Evolutionary conservation across 2,113 vertebrate genomes (phyloP).

Genomic region (Macrotus californicus): DNA sequence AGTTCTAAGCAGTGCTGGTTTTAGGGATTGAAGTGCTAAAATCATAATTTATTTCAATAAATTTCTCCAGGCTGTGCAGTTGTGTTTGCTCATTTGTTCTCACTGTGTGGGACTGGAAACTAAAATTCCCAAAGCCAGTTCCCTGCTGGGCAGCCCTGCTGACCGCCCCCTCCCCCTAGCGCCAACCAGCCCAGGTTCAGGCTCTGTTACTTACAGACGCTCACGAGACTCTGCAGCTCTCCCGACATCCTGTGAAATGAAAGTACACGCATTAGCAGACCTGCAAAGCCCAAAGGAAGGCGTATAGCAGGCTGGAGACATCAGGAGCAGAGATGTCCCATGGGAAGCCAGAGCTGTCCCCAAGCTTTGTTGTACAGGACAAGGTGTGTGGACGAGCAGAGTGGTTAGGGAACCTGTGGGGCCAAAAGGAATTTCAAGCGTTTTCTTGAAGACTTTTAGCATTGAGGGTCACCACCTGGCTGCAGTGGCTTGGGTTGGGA

Average conservation of each 20-base stretch:
- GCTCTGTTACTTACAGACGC: conserved; percentile 78
- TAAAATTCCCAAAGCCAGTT: not conserved
- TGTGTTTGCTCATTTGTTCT: not conserved
- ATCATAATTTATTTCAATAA: not conserved
- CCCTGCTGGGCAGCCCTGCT: not conserved
- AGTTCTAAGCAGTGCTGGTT: not conserved
- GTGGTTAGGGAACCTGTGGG: no score
- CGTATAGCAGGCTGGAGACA: not conserved
- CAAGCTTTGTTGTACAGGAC: not conserved
- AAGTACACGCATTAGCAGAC: not conserved
- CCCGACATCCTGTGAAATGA: conserved; percentile 76
- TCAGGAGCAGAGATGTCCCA: not conserved
- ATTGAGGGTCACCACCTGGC: not conserved
- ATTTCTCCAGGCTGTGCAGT: not conserved
- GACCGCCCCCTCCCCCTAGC: not conserved
- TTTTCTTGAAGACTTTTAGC: not conserved
- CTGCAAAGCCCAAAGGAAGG: not conserved
- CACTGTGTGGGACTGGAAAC: not conserved
- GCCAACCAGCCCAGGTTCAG: not conserved
- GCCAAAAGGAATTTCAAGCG: not conserved
- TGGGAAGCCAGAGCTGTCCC: not conserved
- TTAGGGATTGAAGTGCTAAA: not conserved
- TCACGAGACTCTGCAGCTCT: conserved; percentile 76
- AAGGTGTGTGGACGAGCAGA: not conserved
- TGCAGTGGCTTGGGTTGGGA: not conserved